Evolutionary conservation across 2,113 vertebrate species (phyloP).

Genomic region (Lanius ludovicianus): DNA sequence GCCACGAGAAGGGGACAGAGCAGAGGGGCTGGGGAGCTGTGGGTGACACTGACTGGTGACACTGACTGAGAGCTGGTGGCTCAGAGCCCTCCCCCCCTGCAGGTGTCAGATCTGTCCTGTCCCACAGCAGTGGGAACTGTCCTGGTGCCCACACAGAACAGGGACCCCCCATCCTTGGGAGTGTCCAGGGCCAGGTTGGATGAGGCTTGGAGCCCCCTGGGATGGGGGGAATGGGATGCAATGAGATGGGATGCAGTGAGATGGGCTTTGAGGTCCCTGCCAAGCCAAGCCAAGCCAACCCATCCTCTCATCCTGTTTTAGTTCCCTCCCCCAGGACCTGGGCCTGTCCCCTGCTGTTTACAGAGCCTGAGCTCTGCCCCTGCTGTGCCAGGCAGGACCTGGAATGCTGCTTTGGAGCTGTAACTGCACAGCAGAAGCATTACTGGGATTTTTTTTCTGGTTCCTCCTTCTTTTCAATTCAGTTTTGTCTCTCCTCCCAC

Average conservation of each 20-base stretch:
- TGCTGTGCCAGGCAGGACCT: too few relatives aligned
- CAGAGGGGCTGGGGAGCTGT: not conserved
- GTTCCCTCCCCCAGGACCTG: not conserved
- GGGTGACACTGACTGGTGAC: not conserved
- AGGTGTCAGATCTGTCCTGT: fast-evolving
- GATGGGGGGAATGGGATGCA: not conserved
- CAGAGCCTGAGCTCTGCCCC: not conserved
- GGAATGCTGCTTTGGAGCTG: not conserved
- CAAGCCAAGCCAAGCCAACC: not conserved
- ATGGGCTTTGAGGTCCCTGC: not conserved
- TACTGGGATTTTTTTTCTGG: not conserved
- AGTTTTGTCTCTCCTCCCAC: not conserved
- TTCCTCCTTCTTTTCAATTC: not conserved
- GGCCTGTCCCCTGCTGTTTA: not conserved
- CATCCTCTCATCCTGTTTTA: not conserved
- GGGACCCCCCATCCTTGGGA: not conserved
- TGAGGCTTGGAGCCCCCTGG: not conserved
- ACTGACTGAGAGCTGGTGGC: not conserved
- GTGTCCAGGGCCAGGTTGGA: not conserved
- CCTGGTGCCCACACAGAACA: not conserved
- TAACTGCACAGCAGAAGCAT: fast-evolving
- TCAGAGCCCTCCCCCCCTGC: not conserved
- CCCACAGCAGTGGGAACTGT: not conserved
- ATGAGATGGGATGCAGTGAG: not conserved
- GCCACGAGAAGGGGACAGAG: fast-evolving